Conservation (phyloP, 2,888 invertebrate genomes). For the Ormia ochracea region DNA sequence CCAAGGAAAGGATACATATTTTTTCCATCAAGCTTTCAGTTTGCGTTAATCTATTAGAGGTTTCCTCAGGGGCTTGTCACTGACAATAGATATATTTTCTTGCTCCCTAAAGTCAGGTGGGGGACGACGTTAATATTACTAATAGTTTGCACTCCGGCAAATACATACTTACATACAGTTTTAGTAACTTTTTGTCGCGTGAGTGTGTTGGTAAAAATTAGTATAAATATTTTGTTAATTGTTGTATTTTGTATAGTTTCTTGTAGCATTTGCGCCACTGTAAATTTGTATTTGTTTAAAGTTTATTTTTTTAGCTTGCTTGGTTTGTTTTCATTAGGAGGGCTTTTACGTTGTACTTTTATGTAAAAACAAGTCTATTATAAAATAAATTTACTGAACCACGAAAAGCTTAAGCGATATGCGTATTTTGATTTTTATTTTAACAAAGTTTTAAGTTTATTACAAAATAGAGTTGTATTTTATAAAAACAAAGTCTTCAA, state of each 20-base stretch:
- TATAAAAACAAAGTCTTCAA: constrained; percentile 21
- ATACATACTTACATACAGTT: neutral
- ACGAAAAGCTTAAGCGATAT: neutral
- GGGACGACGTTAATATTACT: neutral
- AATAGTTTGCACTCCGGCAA: neutral
- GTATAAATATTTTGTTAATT: neutral
- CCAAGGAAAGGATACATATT: no score
- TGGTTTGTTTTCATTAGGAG: constrained; percentile 43
- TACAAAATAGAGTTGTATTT: neutral
- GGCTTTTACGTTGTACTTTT: constrained; percentile 36
- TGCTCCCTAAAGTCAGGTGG: no score
- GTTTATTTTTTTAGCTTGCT: neutral
- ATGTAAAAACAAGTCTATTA: constrained; percentile 2
- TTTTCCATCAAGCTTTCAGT: no score
- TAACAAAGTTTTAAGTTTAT: neutral
- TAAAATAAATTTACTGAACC: neutral
- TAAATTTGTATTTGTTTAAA: constrained; percentile 52
- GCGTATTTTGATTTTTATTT: constrained; percentile 4
- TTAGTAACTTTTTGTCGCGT: constrained; percentile 4
- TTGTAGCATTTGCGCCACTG: constrained; percentile 31
- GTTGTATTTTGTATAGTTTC: neutral
- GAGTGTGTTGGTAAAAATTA: neutral
- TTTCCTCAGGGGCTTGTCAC: no score
- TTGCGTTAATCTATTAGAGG: no score
- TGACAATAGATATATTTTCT: no score